Evolutionary conservation across 2,888 invertebrate genomes (phyloP).

Genomic region (Brenthis ino): DNA sequence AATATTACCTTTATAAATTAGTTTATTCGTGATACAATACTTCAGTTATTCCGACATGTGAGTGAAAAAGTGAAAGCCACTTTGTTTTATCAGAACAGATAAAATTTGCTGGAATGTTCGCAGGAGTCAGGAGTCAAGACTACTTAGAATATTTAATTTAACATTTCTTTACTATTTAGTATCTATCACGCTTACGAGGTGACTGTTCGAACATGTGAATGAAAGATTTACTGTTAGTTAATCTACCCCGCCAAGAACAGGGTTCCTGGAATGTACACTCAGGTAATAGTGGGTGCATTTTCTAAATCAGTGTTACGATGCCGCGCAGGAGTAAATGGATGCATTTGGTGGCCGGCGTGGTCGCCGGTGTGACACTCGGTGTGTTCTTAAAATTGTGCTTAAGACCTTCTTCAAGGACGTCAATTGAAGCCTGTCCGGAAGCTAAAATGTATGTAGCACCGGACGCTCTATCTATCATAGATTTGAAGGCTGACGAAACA

Average conservation of each 20-base stretch:
- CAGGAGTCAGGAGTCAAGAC: neutral
- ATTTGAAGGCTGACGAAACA: conserved; percentile 64
- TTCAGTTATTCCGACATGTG: conserved; percentile 64
- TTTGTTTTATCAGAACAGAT: conserved; percentile 5
- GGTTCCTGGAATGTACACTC: conserved; percentile 77
- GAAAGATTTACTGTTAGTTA: neutral
- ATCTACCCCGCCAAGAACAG: conserved; percentile 26
- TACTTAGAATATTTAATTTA: conserved; percentile 6
- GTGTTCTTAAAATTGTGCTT: conserved; percentile 77
- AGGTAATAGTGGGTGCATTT: conserved; percentile 66
- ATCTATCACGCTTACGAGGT: neutral
- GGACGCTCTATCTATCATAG: conserved; percentile 68
- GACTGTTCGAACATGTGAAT: conserved; percentile 6
- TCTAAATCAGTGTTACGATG: conserved; percentile 70
- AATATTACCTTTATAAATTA: conserved; percentile 14
- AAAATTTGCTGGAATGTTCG: conserved; percentile 4
- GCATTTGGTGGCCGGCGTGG: conserved; percentile 79
- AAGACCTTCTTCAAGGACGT: conserved; percentile 64
- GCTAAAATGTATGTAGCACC: conserved; percentile 55
- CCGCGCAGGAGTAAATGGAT: conserved; percentile 78
- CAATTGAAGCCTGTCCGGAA: conserved; percentile 63
- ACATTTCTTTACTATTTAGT: conserved; percentile 8
- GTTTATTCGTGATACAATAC: conserved; percentile 58
- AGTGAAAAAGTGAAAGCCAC: conserved; percentile 38
- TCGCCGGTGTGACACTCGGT: conserved; percentile 82